phyloP scores from a whole-genome alignment of 2,113 vertebrate genomes.

The Lucifuga dentata region DNA sequence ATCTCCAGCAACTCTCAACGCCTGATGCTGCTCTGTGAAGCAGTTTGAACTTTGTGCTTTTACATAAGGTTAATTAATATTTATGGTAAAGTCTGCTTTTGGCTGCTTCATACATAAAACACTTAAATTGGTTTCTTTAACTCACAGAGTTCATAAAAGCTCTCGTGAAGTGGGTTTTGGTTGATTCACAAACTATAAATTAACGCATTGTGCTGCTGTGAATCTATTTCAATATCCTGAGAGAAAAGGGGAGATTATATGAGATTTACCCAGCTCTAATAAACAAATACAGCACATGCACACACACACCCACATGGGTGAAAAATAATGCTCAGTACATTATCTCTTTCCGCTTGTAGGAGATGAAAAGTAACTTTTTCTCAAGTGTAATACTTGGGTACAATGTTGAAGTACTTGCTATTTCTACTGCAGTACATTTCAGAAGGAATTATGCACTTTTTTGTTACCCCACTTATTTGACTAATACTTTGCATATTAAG shows the following conservation, averaged over 20 bases:
- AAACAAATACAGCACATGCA: neutral
- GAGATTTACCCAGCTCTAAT: neutral
- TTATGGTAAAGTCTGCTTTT: constrained; percentile 25
- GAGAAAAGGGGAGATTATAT: neutral
- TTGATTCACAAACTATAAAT: neutral
- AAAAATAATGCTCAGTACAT: too few species aligned
- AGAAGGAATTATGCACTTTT: too few species aligned
- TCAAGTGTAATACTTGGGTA: too few species aligned
- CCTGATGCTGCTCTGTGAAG: constrained; percentile 3
- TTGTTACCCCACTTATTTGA: too few species aligned
- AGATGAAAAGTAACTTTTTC: too few species aligned
- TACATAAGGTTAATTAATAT: constrained; percentile 26
- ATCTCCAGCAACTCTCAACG: neutral
- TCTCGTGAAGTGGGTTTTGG: constrained; percentile 8
- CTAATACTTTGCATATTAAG: too few species aligned
- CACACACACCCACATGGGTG: neutral
- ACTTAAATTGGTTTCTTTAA: neutral
- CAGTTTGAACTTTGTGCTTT: constrained; percentile 35
- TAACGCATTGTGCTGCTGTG: neutral
- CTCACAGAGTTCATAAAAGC: constrained; percentile 5
- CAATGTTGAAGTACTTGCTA: too few species aligned
- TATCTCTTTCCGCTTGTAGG: too few species aligned
- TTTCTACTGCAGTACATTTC: too few species aligned
- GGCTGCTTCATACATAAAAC: constrained; percentile 19
- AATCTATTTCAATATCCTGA: neutral